Conservation (phyloP, 2,888 invertebrate species). For the Habroteleia sp. region DNA sequence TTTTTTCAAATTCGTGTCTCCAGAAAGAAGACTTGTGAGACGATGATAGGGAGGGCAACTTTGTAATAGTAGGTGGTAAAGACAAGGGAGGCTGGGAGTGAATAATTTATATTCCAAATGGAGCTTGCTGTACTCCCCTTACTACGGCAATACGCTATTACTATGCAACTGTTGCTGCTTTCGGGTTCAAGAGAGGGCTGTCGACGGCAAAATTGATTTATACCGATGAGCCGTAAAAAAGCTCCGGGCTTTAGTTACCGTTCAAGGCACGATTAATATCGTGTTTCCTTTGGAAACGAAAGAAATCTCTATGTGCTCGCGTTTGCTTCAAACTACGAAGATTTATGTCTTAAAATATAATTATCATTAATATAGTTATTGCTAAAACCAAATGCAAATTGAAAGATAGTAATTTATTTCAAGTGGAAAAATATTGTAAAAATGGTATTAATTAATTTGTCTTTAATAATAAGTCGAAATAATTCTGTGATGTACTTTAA, state of each 20-base stretch:
- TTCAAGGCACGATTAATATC: conserved; percentile 57
- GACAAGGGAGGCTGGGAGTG: conserved; percentile 47
- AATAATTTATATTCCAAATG: conserved; percentile 65
- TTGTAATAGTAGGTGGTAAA: conserved; percentile 31
- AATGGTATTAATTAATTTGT: too few relatives aligned
- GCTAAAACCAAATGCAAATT: too few relatives aligned
- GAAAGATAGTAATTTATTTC: too few relatives aligned
- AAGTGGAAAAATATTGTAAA: too few relatives aligned
- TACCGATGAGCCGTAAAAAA: conserved; percentile 65
- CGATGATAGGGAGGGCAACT: conserved; percentile 42
- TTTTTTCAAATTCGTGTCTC: conserved; percentile 42
- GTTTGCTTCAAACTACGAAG: too few relatives aligned
- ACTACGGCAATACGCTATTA: conserved; percentile 59
- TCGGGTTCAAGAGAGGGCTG: conserved; percentile 62
- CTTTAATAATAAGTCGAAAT: too few relatives aligned
- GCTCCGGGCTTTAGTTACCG: conserved; percentile 56
- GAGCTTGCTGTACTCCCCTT: conserved; percentile 46
- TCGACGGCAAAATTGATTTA: conserved; percentile 65
- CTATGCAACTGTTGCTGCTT: conserved; percentile 66
- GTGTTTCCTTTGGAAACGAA: conserved; percentile 42
- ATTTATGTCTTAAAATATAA: too few relatives aligned
- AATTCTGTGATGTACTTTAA: too few relatives aligned
- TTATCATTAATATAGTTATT: too few relatives aligned
- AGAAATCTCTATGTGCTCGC: conserved; percentile 29
- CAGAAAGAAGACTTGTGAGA: conserved; percentile 32